Conservation (phyloP, 1,140 invertebrate genomes). For the Fopius arisanus region DNA sequence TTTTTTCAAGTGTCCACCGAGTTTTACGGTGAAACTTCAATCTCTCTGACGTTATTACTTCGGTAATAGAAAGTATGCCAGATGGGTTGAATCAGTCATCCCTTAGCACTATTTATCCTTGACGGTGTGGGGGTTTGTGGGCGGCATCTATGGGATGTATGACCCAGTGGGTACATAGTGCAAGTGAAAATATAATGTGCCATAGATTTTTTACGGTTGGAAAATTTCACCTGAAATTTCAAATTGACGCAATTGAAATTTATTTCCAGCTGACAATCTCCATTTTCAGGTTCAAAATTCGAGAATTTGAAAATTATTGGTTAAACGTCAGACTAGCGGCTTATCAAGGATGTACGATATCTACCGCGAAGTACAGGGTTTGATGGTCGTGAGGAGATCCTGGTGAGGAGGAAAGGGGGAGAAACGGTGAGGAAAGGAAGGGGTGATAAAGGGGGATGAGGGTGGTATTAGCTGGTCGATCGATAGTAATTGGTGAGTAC, state of each 20-base stretch:
- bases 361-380: neutral
- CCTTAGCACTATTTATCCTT: neutral
- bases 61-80: neutral
- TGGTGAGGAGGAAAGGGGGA: too few species aligned
- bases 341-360: slow-evolving; percentile 12
- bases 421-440: neutral
- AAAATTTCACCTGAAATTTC: too few species aligned
- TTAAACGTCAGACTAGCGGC: neutral
- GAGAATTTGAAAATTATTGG: slow-evolving; percentile 11
- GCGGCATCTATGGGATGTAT: neutral
- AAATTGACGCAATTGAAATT: too few species aligned
- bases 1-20: neutral
- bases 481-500: slow-evolving; percentile 11
- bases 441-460: too few species aligned
- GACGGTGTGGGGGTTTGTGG: neutral
- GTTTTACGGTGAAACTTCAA: neutral
- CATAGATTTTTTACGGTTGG: neutral
- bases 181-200: neutral
- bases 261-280: too few species aligned
- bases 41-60: slow-evolving; percentile 6
- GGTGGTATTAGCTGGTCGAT: neutral
- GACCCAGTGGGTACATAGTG: neutral
- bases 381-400: neutral
- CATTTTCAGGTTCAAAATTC: neutral
- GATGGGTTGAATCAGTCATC: neutral